These are phyloP conservation scores for Uria lomvia DNA, from an alignment of 2,113 vertebrate species.

Conservation along the genomic window DNA sequence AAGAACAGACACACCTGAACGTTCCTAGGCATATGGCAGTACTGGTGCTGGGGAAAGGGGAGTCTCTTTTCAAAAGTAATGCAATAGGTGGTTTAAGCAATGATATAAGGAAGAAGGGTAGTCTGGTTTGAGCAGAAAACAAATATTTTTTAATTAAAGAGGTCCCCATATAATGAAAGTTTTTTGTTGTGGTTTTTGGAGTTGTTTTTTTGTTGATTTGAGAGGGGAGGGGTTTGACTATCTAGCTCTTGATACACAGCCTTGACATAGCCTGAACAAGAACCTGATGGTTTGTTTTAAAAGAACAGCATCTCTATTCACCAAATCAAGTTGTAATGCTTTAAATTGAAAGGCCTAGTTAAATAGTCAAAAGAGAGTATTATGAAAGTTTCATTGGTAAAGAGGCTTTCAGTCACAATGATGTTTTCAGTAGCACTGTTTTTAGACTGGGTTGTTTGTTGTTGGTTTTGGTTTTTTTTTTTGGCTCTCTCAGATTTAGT, in stretches of 20 bases:
- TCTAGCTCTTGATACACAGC: background rate
- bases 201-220: background rate
- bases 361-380: background rate
- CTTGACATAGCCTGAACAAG: background rate
- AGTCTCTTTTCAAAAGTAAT: background rate
- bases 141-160: background rate
- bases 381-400: background rate
- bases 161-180: background rate
- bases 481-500: background rate
- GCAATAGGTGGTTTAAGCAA: background rate
- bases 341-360: background rate
- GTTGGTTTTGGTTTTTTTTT: background rate
- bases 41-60: background rate
- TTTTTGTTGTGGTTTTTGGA: background rate
- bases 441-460: background rate
- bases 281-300: background rate
- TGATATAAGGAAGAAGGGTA: background rate
- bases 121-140: background rate
- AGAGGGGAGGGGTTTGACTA: background rate
- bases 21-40: background rate
- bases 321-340: background rate
- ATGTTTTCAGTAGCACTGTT: background rate
- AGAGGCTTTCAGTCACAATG: background rate
- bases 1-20: background rate
- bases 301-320: background rate